Percentiles rank a stretch among this genome's conserved stretches.
Evolutionary conservation across 1,140 invertebrate genomes (phyloP).

Genomic region (Drosophila triauraria): DNA sequence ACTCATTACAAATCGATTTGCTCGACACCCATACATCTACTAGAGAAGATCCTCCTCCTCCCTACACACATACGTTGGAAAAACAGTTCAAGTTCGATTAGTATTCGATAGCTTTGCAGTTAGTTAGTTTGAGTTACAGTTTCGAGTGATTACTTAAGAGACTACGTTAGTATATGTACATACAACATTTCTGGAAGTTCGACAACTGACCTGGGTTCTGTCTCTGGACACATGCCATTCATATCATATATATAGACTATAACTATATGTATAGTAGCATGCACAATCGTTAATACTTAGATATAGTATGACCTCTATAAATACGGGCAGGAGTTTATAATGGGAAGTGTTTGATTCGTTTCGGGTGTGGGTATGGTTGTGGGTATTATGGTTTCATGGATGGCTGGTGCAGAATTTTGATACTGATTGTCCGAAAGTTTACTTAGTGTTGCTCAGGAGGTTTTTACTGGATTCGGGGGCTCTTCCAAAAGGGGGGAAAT

Average conservation of each 20-base stretch:
- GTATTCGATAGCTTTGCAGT: conserved; percentile 69
- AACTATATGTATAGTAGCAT: conserved; percentile 43
- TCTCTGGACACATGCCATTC: conserved; percentile 63
- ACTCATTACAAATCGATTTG: conserved; percentile 23
- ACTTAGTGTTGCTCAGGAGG: conserved; percentile 44
- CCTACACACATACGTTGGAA: conserved; percentile 40
- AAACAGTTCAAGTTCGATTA: conserved; percentile 51
- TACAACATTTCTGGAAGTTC: conserved; percentile 77
- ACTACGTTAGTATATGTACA: conserved; percentile 54
- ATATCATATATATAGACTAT: conserved; percentile 37
- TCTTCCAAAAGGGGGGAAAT: conserved; percentile 8
- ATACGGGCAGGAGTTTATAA: conserved; percentile 60
- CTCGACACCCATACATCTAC: conserved; percentile 11
- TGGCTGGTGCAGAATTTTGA: conserved; percentile 77
- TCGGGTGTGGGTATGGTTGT: conserved; percentile 32
- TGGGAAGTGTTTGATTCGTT: conserved; percentile 59
- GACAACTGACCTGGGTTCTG: conserved; percentile 78
- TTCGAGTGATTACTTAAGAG: conserved; percentile 57
- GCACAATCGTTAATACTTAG: conserved; percentile 53
- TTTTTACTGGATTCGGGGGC: conserved; percentile 31
- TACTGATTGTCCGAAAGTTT: conserved; percentile 80
- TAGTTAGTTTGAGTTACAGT: conserved; percentile 76
- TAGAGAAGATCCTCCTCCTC: conserved; percentile 30
- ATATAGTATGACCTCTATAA: conserved; percentile 47
- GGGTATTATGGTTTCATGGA: conserved; percentile 35